Evolutionary conservation across 2,797 vertebrate species (phyloP), one percentile per base, ranked within the genome.

Genomic region (Pagetopsis macropterus): DNA sequence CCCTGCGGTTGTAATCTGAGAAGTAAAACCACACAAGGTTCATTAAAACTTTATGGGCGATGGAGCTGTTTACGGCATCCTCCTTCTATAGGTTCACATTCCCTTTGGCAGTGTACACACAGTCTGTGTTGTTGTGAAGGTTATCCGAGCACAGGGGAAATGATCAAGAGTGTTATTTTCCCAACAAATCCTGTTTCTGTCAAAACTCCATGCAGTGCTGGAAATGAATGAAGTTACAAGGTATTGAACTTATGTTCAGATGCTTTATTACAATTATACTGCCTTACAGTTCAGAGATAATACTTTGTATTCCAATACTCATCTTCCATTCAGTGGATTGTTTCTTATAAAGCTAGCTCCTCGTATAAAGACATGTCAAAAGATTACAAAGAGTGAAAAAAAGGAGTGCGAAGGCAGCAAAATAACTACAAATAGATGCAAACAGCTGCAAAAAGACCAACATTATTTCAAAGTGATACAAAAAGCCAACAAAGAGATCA

Each of bases 11-110:
- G 0, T 59, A 27, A 76, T 75, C 60, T 81, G 76, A 79, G 76
- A 76, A 70, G 68, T 72, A 61, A 55, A 66, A 55, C 16, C 48
- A 13, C 56, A 40, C 41, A 41, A 65, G 71, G 72, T 76, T 77
- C 56, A 79, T 79, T 77, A 66, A 75, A 82, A 57, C 49, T 64
- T 49, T 4, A 73, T 70, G 65, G 7, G 27, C 1, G 21, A 65
- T 31, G 6, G 62, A 62, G 75, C 59, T 13, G 37, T 51, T 62
- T 12, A 16, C 16, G 10, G 59, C 21, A 3, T 31, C 17, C 1
- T 16, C 66, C 12, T 43, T 23, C 50, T 51, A 10, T 54, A 59
- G 40, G 16, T 54, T 13, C 59, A 31, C 27, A 3, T 51, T 56
- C 27, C 23, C 49, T 16, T 10, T 9, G 70, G 65, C 64, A 21